Evolutionary conservation across 2,888 invertebrate species (phyloP).

Genomic region (Dynastes grantii): DNA sequence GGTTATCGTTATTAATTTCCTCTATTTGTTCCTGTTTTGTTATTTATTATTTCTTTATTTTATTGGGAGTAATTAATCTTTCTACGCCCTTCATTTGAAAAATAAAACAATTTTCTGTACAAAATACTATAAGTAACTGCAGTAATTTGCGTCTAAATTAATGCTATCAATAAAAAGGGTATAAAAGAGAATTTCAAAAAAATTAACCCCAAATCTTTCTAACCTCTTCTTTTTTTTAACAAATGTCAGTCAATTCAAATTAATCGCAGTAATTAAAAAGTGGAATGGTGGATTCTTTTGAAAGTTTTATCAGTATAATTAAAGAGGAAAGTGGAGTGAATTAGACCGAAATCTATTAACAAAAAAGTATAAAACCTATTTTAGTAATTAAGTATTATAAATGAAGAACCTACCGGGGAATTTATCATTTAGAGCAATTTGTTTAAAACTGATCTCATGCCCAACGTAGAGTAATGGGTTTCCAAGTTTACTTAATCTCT

Average conservation of each 20-base stretch:
- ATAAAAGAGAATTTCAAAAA: neutral
- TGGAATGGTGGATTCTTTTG: constrained; percentile 16
- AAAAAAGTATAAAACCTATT: constrained; percentile 32
- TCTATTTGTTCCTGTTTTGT: no score
- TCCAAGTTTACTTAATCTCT: constrained; percentile 23
- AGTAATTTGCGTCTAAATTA: neutral
- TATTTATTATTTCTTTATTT: no score
- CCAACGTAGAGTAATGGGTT: no score
- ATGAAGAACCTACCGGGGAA: constrained; percentile 11
- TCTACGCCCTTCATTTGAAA: no score
- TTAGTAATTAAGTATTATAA: constrained; percentile 20
- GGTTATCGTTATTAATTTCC: no score
- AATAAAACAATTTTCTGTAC: no score
- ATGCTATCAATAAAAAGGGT: neutral
- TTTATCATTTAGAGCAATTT: constrained; percentile 28
- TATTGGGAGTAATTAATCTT: no score
- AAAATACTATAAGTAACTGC: no score
- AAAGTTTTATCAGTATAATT: constrained; percentile 37
- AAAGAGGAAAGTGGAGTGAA: constrained; percentile 21
- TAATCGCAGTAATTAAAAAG: constrained; percentile 18
- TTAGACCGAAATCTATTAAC: constrained; percentile 37
- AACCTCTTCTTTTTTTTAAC: neutral
- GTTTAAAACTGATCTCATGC: constrained; percentile 23
- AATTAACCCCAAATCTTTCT: neutral
- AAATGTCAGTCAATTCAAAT: constrained; percentile 29